These are phyloP conservation scores for Trilocha varians DNA, from an alignment of 2,888 invertebrate species.

Conservation along the genomic window DNA sequence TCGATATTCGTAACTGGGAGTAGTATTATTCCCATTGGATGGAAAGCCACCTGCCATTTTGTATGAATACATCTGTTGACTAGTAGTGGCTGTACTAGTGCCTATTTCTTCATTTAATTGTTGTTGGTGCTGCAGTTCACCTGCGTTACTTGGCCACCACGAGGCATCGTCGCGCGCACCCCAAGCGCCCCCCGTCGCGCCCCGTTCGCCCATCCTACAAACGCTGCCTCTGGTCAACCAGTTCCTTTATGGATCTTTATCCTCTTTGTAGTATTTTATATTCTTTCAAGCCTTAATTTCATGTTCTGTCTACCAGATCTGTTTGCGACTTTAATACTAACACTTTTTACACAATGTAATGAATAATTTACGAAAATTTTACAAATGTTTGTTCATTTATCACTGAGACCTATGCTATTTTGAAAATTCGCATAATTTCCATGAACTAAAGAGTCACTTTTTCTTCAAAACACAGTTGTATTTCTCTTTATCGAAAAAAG, in stretches of 20 bases:
- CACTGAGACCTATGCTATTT: constrained; percentile 52
- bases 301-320: constrained; percentile 33
- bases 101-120: constrained; percentile 65
- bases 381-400: constrained; percentile 35
- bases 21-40: constrained; percentile 77
- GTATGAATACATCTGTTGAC: constrained; percentile 86
- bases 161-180: constrained; percentile 74
- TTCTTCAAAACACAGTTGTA: neutral
- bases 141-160: constrained; percentile 68
- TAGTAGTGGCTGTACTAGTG: constrained; percentile 57
- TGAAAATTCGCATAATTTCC: constrained; percentile 34
- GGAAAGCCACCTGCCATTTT: constrained; percentile 91
- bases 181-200: constrained; percentile 72
- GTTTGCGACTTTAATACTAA: constrained; percentile 1
- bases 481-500: constrained; percentile 29
- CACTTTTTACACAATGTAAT: neutral
- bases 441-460: neutral
- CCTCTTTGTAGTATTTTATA: constrained; percentile 36
- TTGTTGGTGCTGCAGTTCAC: constrained; percentile 67
- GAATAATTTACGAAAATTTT: constrained; percentile 21
- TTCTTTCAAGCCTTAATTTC: constrained; percentile 34
- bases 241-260: constrained; percentile 52
- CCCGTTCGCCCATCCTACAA: constrained; percentile 68
- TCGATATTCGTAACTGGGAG: constrained; percentile 83
- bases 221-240: constrained; percentile 56